Evolutionary conservation across 2,888 invertebrate genomes (phyloP), one percentile per base, ranked within the genome.

Genomic region (Balanococcus diminutus): DNA sequence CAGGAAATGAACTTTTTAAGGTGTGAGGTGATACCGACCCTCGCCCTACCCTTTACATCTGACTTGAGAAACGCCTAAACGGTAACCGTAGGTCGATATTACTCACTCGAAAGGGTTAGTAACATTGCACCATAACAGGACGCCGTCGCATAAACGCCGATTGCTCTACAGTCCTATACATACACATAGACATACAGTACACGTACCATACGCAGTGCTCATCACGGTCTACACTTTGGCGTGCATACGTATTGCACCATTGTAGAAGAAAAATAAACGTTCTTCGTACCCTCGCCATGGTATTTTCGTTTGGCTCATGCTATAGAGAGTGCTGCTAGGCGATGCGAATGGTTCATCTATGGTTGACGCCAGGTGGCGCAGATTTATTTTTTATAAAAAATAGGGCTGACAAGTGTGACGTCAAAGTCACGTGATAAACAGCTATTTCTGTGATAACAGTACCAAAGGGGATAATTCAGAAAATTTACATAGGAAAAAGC

Each of bases 1-100:
- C 67, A 36, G 75, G 75, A 79, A 79, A 79, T 79, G 75, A 79
- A 79, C 75, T 79, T 79, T 67, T 79, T n/a, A n/a, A n/a, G n/a
- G n/a, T n/a, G n/a, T n/a, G n/a, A 19, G 31, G n/a, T 31, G 28
- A 31, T 72, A 19, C 14, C 28, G n/a, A n/a, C n/a, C n/a, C n/a
- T n/a, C n/a, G n/a, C n/a, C n/a, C n/a, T n/a, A n/a, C n/a, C n/a
- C n/a, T n/a, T n/a, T n/a, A n/a, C n/a, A 72, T n/a, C n/a, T 31
- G 31, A 16, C n/a, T n/a, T 22, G 72, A 79, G 19, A 19, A 36
- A 79, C 36, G 11, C 22, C 22, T 56, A 19, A n/a, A 79, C 11
- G 19, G 8, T 1, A 32, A 36, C n/a, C 28, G 36, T 79, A 79
- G 75, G 75, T 79, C 75, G 75, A 79, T 79, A 79, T 19, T 36